Evolutionary conservation across 2,888 invertebrate genomes (phyloP), one percentile per base, ranked within the genome.

Genomic region (Microctonus brassicae): DNA sequence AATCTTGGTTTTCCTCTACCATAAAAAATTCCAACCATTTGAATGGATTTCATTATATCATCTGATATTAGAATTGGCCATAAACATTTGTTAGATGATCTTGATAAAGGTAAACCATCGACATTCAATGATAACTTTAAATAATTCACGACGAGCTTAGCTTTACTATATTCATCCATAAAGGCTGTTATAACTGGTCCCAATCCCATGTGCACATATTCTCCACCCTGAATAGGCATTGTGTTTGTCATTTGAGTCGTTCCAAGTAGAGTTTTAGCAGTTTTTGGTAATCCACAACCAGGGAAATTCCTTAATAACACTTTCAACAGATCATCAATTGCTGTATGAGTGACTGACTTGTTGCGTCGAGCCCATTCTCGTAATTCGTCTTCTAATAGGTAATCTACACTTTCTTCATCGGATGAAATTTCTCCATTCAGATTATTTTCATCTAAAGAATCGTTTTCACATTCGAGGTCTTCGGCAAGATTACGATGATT

Each of bases 201-300:
- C 26, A 55, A 24, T 55, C 55, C 55, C 11, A 55, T 24, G 26
- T 55, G 55, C 26, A 55, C 22, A 55, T 55, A 55, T 55, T 55
- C 13, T 55, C 55, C n/a, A 24, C 26, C 55, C 29, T 29, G 29
- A 29, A 29, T 29, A 29, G 29, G 29, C 29, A 3, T 7, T 29
- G 29, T 29, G 29, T 29, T 29, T 5, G 29, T 29, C 29, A 29
- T 29, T 29, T 29, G 29, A 29, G 29, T 29, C 29, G 29, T 11
- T 55, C 5, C 55, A 55, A 55, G 22, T n/a, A 2, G 26, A 55
- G 55, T 26, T 55, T 11, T 55, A n/a, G 55, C 26, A 33, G 11
- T 4, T 57, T 20, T 22, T 22, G 57, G 57, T 57, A 57, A 22
- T 13, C 29, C 33, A 57, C 57, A 57, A 5, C 33, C 22, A 13